Evolutionary conservation across 2,113 vertebrate species (phyloP), one percentile per base, ranked within the genome.

Genomic region (Dissostichus mawsoni): DNA sequence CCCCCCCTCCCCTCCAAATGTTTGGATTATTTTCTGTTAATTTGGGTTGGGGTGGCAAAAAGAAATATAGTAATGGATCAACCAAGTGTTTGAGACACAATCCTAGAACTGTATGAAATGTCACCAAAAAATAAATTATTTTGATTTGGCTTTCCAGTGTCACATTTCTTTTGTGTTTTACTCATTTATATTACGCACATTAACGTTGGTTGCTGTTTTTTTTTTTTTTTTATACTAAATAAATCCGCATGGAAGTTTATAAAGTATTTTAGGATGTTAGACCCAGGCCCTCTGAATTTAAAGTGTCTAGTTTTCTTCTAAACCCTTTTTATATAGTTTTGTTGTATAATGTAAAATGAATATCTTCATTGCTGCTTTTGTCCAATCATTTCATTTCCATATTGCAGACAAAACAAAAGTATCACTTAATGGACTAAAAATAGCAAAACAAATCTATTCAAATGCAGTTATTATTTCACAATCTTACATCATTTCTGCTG

Each of bases 51-150:
- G 93, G 88, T 95, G 91, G 92, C 87, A 90, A 93, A 92, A 90
- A 88, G 89, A 92, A 89, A 88, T 90, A 88, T 92, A 92, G 89
- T 84, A 89, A 91, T 89, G 87, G 91, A 93, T 94, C 87, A 91
- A 93, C 83, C 63, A 90, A 90, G 93, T 94, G 94, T 95, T 94
- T 92, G 93, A 95, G 93, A 95, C 92, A 93, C 93, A 92, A 94
- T 95, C 93, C 91, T 94, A 94, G 91, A 94, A 94, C 93, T 95
- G 93, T 93, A 93, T 93, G 92, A 94, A 91, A 92, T 93, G 93
- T 95, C 94, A 95, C 93, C 92, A 94, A 95, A 95, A 29, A 95
- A 95, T 95, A 95, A 95, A 95, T 95, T 95, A 95, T 95, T 95
- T 95, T 95, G 94, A 95, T 95, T 95, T 95, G 94, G 94, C 92